Conservation (phyloP, 2,888 invertebrate genomes). For the Schizotus pectinicornis region DNA sequence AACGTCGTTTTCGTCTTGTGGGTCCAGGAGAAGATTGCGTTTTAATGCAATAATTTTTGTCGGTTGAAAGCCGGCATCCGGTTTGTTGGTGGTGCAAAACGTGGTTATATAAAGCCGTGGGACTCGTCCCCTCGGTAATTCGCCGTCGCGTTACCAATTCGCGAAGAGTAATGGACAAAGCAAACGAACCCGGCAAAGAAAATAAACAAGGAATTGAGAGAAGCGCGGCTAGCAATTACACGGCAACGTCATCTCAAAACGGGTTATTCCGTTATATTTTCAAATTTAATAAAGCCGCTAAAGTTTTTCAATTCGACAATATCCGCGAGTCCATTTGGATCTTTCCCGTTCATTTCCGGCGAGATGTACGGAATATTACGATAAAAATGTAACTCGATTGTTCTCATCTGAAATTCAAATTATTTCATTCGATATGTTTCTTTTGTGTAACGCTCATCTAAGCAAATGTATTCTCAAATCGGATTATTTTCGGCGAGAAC, state of each 20-base stretch:
- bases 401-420: conserved; percentile 40
- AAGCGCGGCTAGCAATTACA: conserved; percentile 30
- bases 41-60: too few relatives aligned
- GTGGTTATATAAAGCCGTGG: too few relatives aligned
- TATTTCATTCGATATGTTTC: conserved; percentile 33
- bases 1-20: too few relatives aligned
- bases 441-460: conserved; percentile 29
- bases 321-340: conserved; percentile 29
- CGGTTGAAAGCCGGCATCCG: too few relatives aligned
- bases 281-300: conserved; percentile 37
- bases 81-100: too few relatives aligned
- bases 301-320: conserved; percentile 37
- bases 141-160: too few relatives aligned
- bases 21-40: too few relatives aligned
- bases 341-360: conserved; percentile 30
- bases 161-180: too few relatives aligned
- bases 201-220: conserved; percentile 31
- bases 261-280: conserved; percentile 34
- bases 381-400: conserved; percentile 33
- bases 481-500: conserved; percentile 20
- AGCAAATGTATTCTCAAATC: conserved; percentile 4
- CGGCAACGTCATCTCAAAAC: conserved; percentile 30
- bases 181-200: not conserved
- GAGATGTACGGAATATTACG: conserved; percentile 29
- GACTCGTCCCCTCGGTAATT: too few relatives aligned